These are phyloP conservation scores for Drosophila athabasca DNA, from an alignment of 1,140 invertebrate genomes.

Conservation along the genomic window DNA sequence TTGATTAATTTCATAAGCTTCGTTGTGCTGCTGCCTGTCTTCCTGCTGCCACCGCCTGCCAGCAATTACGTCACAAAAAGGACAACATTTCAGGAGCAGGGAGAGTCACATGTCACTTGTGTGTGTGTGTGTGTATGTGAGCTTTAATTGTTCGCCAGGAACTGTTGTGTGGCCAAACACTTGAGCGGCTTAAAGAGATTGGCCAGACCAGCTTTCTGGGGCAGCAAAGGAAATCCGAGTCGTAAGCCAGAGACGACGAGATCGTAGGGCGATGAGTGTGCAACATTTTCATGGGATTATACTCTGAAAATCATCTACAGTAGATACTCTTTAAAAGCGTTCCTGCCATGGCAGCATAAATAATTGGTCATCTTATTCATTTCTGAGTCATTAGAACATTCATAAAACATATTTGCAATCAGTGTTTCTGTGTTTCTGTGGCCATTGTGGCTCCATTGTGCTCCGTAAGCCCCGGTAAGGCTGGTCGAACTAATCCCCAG, in stretches of 20 bases:
- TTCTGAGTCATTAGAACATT: no score
- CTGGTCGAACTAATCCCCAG: conserved; percentile 34
- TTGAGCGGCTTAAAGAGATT: conserved; percentile 26
- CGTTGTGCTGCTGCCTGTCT: neutral
- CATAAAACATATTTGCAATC: neutral
- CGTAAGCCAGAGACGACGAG: no score
- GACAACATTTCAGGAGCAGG: conserved; percentile 22
- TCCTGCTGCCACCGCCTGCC: neutral
- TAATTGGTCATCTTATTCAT: no score
- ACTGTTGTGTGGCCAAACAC: conserved; percentile 18
- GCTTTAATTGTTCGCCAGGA: neutral
- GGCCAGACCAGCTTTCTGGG: neutral
- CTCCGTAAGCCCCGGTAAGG: neutral
- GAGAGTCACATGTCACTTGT: conserved; percentile 7
- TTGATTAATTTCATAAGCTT: conserved; percentile 70
- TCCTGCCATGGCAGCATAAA: no score
- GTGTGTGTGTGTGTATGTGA: conserved; percentile 4
- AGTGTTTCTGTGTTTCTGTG: conserved; percentile 9
- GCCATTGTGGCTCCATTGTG: neutral
- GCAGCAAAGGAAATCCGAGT: conserved; percentile 5
- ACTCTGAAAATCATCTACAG: no score
- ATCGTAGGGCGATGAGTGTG: no score
- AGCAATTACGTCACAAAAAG: conserved; percentile 41
- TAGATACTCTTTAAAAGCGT: no score
- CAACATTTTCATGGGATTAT: no score